Percentiles rank a stretch among this genome's conserved stretches.
These are phyloP conservation scores for Thelaira solivaga DNA, from an alignment of 2,888 invertebrate genomes.

Conservation along the genomic window DNA sequence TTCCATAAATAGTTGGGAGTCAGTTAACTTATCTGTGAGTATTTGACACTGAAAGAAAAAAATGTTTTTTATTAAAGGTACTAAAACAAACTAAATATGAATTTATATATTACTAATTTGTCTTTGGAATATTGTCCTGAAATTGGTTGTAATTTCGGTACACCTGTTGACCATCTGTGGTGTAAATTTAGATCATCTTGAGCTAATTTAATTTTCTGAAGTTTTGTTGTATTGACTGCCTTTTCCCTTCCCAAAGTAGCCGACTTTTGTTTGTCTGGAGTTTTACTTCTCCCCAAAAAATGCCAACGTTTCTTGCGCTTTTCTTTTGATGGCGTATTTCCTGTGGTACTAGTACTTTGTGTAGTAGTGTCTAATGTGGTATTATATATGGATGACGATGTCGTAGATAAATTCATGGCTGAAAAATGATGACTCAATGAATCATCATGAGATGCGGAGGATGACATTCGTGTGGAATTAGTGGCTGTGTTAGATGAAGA, in stretches of 20 bases:
- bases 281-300: constrained; percentile 82
- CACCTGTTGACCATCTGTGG: constrained; percentile 85
- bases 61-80: too few species aligned
- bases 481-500: constrained; percentile 13
- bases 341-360: constrained; percentile 56
- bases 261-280: constrained; percentile 80
- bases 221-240: constrained; percentile 72
- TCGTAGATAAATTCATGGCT: constrained; percentile 72
- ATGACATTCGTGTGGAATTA: constrained; percentile 38
- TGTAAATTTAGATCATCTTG: constrained; percentile 78
- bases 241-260: constrained; percentile 84
- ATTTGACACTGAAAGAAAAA: constrained; percentile 79
- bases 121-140: constrained; percentile 88
- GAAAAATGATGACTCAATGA: constrained; percentile 71
- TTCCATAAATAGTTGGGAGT: constrained; percentile 87
- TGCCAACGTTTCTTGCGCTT: constrained; percentile 84
- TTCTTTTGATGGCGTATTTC: constrained; percentile 78
- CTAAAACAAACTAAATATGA: too few species aligned
- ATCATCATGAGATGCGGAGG: constrained; percentile 63
- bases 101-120: constrained; percentile 82
- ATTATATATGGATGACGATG: constrained; percentile 75
- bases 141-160: constrained; percentile 83
- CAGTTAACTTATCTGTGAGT: constrained; percentile 83
- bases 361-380: constrained; percentile 68
- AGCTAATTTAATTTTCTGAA: constrained; percentile 72